Base-by-base conservation (phyloP, 2,797 vertebrate genomes). In the Lepilemur septentrionalis region DNA sequence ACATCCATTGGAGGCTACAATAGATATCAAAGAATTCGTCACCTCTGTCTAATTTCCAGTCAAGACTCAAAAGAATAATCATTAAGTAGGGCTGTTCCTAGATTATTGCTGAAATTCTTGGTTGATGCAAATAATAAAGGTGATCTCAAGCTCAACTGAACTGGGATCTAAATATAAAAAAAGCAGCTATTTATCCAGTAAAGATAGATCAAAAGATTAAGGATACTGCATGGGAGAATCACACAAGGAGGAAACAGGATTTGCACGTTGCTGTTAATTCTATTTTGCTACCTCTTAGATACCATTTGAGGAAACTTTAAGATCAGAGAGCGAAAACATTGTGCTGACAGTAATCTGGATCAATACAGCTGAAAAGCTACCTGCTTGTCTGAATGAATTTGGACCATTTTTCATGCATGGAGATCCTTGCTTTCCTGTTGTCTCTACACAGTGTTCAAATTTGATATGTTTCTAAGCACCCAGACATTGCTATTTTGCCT, bases 311-410 rank as follows among this genome's bases (percentile, higher is more conserved):
- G 46, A 57, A 94, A 80, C 22, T 79, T 75, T 46, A 73, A 86
- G n/a, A 86, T 76, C 43, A 61, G 18, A 73, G 38, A 91, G 70
- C 0, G 0, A 93, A 93, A 94, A 82, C 10, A 43, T 63, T 87
- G 32, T 63, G 17, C 48, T 67, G 75, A 17, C 59, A 63, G 32
- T 89, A 67, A 92, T 86, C 20, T 72, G 57, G 28, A 92, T 84
- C n/a, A 80, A 52, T 52, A 52, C 3, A 63, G 63, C 48, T 38
- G 35, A 85, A 86, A 79, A 67, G 4, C 43, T 65, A 67, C 52
- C 63, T 81, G 50, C 32, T 91, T 93, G 6, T 94, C 63, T 69
- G 57, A 83, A 57, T 76, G 59, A 93, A 94, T 90, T 84, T 81
- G 43, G 30, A 55, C 32, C 32, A 41, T 11, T 73, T 91, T 93